These are phyloP conservation scores for Nibea albiflora DNA, from an alignment of 2,113 vertebrate species.

Conservation along the genomic window DNA sequence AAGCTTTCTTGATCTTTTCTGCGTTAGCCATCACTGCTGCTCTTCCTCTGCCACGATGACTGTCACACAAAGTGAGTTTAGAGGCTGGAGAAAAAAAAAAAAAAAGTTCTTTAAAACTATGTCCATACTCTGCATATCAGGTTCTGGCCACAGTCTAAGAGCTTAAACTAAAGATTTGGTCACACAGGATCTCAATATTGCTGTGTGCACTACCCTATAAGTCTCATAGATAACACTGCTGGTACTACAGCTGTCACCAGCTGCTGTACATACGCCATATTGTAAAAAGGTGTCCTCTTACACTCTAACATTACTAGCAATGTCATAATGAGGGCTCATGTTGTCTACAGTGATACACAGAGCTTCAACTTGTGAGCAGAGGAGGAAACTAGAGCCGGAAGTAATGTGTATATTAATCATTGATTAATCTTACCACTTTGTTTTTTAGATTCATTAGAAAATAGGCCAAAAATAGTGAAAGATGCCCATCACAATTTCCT, in stretches of 20 bases:
- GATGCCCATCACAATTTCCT: too few relatives aligned
- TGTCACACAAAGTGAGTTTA: slow-evolving; percentile 28
- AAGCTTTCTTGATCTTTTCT: slow-evolving; percentile 71
- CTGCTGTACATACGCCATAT: slow-evolving; percentile 20
- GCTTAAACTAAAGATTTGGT: not conserved
- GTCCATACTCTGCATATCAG: not conserved
- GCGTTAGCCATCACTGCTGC: slow-evolving; percentile 76
- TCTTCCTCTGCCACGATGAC: slow-evolving; percentile 20
- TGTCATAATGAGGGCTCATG: slow-evolving; percentile 1
- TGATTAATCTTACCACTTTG: not conserved
- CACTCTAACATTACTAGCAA: slow-evolving; percentile 34
- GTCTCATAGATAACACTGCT: slow-evolving; percentile 19
- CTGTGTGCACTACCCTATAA: not conserved
- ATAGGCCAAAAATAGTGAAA: too few relatives aligned
- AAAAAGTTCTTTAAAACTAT: not conserved
- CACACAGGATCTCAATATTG: not conserved
- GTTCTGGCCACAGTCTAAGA: not conserved
- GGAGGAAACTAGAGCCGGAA: not conserved
- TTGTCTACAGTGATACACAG: not conserved
- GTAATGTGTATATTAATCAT: not conserved
- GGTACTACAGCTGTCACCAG: slow-evolving; percentile 28
- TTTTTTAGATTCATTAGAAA: not conserved
- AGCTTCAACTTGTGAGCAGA: not conserved
- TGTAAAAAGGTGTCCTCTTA: slow-evolving; percentile 44
- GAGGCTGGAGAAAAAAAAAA: slow-evolving; percentile 22